phyloP scores from a whole-genome alignment of 2,888 invertebrate species.

The Podotricha telesiphe region DNA sequence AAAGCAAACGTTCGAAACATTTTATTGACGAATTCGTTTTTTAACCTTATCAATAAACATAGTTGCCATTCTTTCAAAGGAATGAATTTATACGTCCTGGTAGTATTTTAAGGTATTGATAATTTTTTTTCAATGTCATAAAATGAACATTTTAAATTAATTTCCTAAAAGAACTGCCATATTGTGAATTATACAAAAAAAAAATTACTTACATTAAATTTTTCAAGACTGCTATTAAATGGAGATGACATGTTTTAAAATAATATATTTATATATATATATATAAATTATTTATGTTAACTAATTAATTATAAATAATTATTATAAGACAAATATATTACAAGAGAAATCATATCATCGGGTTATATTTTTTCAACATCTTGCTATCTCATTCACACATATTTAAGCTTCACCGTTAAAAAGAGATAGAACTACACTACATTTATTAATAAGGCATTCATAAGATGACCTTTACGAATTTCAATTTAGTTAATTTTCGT shows the following conservation, averaged over 20 bases:
- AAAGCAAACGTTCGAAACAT: slow-evolving; percentile 32
- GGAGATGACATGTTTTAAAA: neutral
- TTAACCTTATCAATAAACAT: slow-evolving; percentile 24
- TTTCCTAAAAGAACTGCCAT: neutral
- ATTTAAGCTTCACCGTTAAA: neutral
- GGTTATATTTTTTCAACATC: neutral
- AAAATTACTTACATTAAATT: neutral
- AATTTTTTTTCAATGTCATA: no score
- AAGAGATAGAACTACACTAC: slow-evolving; percentile 8
- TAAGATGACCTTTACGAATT: slow-evolving; percentile 1
- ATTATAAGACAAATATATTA: no score
- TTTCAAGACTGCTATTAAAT: neutral
- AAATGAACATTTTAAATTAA: no score
- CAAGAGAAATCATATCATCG: no score
- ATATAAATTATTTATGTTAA: no score
- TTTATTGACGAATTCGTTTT: slow-evolving; percentile 10
- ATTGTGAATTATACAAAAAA: neutral
- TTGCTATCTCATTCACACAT: slow-evolving; percentile 3
- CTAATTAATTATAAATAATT: neutral
- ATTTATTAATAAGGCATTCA: slow-evolving; percentile 10
- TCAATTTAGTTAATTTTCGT: neutral
- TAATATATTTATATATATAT: no score
- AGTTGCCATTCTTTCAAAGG: neutral
- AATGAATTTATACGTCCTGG: neutral
- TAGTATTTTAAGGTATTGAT: no score